Evolutionary conservation across 2,797 vertebrate species (phyloP), one percentile per base, ranked within the genome.

Genomic region (Hoplostethus mediterraneus): DNA sequence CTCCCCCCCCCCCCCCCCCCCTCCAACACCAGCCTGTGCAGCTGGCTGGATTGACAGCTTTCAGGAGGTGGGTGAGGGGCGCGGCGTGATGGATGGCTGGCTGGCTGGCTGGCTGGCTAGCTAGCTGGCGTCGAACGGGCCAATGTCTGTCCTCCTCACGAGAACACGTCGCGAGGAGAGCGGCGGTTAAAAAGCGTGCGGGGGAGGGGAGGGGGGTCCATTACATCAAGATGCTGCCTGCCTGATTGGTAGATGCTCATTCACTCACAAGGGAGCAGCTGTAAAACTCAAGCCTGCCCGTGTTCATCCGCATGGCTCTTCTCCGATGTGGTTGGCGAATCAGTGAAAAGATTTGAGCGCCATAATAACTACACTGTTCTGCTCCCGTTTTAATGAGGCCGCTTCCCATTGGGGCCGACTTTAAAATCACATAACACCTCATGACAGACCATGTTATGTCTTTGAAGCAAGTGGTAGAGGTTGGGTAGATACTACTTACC

Each of bases 21-120:
- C 21, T 21, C 21, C 1, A 79, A 79, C 72, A 80, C 66, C 54
- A 56, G 82, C 25, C 51, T 30, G 47, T 77, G 73, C 77, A 82
- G 75, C 80, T 73, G 70, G 69, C 71, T 60, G 65, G 68, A 83
- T 68, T 63, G 89, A 87, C 89, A 78, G 87, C 71, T 44, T 84
- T 77, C 71, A 82, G 21, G 76, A 72, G 58, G 71, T 51, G 59
- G 70, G 78, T 65, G 75, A 85, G 75, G 63, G 75, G 75, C 75
- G 36, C 13, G 1, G 60, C 10, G 74, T 38, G 2, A 57, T 52
- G 77, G 65, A 78, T 61, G 75, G 75, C 62, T 73, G 81, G 69
- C 62, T 40, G 10, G 10, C 64, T 17, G 40, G 64, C 71, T 52
- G 77, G 65, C 77, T 61, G 75, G 75, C 62, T 73, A 80, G 69